These are phyloP conservation scores for Prunella himalayana DNA, from an alignment of 2,113 vertebrate species.

Conservation along the genomic window DNA sequence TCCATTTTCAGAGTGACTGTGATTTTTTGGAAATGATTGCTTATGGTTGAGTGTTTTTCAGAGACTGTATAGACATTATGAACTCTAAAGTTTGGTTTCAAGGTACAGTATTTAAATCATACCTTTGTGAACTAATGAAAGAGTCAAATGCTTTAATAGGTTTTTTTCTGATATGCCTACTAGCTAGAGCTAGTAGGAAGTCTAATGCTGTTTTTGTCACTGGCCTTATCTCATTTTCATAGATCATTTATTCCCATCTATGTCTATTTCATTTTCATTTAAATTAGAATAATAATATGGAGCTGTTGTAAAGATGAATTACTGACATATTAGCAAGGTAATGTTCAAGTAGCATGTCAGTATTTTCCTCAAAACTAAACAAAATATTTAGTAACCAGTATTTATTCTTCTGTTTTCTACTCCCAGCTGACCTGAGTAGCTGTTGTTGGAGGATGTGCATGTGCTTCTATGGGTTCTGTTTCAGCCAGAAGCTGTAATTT, in stretches of 20 bases:
- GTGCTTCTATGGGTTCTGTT: neutral
- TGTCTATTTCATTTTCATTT: neutral
- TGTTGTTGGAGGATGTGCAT: neutral
- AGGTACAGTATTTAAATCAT: neutral
- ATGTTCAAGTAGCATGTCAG: neutral
- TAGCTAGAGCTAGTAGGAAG: neutral
- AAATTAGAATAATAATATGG: neutral
- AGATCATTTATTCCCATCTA: neutral
- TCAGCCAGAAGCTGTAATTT: neutral
- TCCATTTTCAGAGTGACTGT: neutral
- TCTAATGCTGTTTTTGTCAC: neutral
- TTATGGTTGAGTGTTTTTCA: neutral
- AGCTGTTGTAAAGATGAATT: neutral
- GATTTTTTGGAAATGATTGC: neutral
- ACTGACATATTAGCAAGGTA: neutral
- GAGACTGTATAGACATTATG: neutral
- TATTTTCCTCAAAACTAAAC: neutral
- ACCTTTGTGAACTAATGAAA: neutral
- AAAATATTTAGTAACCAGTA: neutral
- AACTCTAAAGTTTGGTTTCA: neutral
- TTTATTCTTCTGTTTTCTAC: neutral
- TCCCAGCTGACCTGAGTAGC: neutral
- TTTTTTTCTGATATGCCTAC: neutral
- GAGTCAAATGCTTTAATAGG: neutral
- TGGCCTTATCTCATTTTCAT: neutral